These are phyloP conservation scores for Lamellibrachia columna DNA, from an alignment of 2,888 invertebrate genomes.

Conservation along the genomic window DNA sequence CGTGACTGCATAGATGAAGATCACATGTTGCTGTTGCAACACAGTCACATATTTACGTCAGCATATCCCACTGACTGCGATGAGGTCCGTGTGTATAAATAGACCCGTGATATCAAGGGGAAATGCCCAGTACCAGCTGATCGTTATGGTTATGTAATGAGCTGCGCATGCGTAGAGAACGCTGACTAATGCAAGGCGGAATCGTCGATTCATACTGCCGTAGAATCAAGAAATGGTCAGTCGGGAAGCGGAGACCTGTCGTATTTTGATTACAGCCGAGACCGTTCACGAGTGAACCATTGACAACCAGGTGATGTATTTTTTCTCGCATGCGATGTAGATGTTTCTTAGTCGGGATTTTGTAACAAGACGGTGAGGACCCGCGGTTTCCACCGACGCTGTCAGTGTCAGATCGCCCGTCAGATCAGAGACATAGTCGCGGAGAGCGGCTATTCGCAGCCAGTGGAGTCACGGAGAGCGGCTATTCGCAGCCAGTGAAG, in stretches of 20 bases:
- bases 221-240: constrained; percentile 16
- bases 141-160: neutral
- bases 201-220: neutral
- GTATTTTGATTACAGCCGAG: neutral
- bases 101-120: neutral
- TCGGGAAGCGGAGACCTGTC: neutral
- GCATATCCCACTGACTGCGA: neutral
- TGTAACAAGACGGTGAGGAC: neutral
- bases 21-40: neutral
- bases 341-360: neutral
- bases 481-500: neutral
- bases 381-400: neutral
- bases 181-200: neutral
- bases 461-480: neutral
- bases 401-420: neutral
- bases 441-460: neutral
- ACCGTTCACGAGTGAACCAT: neutral
- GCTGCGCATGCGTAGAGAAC: neutral
- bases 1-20: neutral
- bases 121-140: neutral
- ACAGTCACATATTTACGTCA: neutral
- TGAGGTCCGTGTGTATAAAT: neutral
- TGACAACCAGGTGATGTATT: neutral
- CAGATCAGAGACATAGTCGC: neutral
- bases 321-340: neutral